Percentiles rank a stretch among this genome's conserved stretches.
Evolutionary conservation across 2,888 invertebrate species (phyloP).

Genomic region (Aleiodes alternator): DNA sequence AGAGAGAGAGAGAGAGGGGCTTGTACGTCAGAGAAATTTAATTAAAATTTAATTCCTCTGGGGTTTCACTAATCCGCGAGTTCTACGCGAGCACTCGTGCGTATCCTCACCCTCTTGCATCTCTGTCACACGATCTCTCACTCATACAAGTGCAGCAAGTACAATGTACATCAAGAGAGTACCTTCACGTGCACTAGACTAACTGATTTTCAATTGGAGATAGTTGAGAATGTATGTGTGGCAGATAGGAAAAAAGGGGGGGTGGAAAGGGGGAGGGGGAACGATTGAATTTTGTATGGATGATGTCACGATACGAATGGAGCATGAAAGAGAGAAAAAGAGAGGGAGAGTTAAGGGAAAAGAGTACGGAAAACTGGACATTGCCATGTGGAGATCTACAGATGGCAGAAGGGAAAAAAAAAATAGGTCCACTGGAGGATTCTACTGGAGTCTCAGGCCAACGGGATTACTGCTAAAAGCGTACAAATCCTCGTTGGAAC

Average conservation of each 20-base stretch:
- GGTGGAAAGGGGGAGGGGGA: too few species aligned
- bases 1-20: not conserved
- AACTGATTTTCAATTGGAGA: slow-evolving; percentile 23
- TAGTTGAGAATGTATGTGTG: not conserved
- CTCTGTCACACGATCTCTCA: slow-evolving; percentile 30
- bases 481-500: slow-evolving; percentile 70
- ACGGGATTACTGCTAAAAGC: slow-evolving; percentile 72
- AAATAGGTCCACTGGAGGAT: slow-evolving; percentile 29
- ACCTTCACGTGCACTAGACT: slow-evolving; percentile 28
- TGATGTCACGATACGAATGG: slow-evolving; percentile 33
- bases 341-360: too few species aligned
- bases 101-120: slow-evolving; percentile 40
- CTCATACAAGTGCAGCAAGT: slow-evolving; percentile 22
- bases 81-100: slow-evolving; percentile 53
- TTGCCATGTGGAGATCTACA: slow-evolving; percentile 31
- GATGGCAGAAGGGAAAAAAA: slow-evolving; percentile 35
- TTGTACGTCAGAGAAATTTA: slow-evolving; percentile 61
- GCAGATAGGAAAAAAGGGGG: slow-evolving; percentile 15
- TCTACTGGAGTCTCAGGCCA: slow-evolving; percentile 43
- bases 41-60: slow-evolving; percentile 70
- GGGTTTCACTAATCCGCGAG: slow-evolving; percentile 68
- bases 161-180: not conserved
- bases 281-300: not conserved
- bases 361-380: slow-evolving; percentile 51
- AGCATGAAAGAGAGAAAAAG: slow-evolving; percentile 59